These are phyloP conservation scores for Chaetodon trifasciatus DNA, from an alignment of 2,797 vertebrate genomes.

Conservation along the genomic window DNA sequence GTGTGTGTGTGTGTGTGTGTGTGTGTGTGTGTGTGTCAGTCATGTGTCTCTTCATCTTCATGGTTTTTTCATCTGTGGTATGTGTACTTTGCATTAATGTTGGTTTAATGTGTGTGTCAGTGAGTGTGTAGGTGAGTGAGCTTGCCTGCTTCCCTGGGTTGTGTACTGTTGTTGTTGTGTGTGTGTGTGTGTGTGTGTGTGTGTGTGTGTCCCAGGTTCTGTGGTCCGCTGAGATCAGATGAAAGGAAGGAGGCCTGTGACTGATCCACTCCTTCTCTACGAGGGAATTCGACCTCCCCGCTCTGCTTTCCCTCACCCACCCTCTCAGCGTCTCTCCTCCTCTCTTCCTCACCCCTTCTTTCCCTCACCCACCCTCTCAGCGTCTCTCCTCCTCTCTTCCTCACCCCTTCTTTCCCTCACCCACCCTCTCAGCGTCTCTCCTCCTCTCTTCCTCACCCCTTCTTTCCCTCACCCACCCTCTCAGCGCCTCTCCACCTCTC, in stretches of 20 bases:
- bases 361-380: conserved; percentile 48
- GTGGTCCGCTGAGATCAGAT: conserved; percentile 86
- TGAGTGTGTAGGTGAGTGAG: conserved; percentile 40
- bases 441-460: conserved; percentile 52
- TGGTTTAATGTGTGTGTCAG: conserved; percentile 62
- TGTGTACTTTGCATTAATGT: conserved; percentile 68
- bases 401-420: conserved; percentile 65
- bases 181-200: conserved; percentile 53
- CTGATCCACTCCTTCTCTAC: conserved; percentile 86
- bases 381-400: conserved; percentile 40
- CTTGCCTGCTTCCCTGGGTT: conserved; percentile 44
- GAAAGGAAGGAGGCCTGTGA: conserved; percentile 87
- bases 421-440: conserved; percentile 38
- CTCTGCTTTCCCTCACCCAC: conserved; percentile 61
- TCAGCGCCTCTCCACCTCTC: conserved; percentile 40
- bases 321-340: conserved; percentile 39
- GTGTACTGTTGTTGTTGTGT: conserved; percentile 41
- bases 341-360: conserved; percentile 57
- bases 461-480: conserved; percentile 60
- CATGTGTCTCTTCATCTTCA: conserved; percentile 28
- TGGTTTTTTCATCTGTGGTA: conserved; percentile 58
- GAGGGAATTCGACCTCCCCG: conserved; percentile 84
- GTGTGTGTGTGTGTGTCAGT: conserved; percentile 31
- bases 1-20: conserved; percentile 22
- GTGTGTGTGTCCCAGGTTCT: conserved; percentile 82